phyloP scores from a whole-genome alignment of 2,888 invertebrate species.

The Eumacrocentrus americanus region DNA sequence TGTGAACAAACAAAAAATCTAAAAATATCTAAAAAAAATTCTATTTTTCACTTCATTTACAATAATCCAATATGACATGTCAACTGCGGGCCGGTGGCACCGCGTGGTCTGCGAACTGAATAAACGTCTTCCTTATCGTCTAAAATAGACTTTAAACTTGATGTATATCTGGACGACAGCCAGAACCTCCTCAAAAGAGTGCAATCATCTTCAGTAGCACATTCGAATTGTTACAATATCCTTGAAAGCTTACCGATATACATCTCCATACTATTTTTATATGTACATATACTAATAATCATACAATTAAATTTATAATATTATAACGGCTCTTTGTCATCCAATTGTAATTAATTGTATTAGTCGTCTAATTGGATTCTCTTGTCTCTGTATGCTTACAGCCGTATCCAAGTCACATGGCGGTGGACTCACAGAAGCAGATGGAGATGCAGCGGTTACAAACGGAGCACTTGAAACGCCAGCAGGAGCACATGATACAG shows the following conservation, averaged over 20 bases:
- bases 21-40: too few species aligned
- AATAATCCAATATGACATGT: constrained; percentile 45
- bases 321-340: background rate
- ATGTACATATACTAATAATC: background rate
- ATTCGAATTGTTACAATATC: constrained; percentile 47
- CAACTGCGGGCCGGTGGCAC: constrained; percentile 34
- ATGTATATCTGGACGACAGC: constrained; percentile 57
- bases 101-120: constrained; percentile 49
- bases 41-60: too few species aligned
- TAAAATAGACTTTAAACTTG: constrained; percentile 59
- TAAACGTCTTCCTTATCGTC: constrained; percentile 61
- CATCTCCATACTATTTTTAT: background rate
- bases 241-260: constrained; percentile 14
- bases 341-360: background rate
- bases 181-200: constrained; percentile 46
- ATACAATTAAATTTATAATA: background rate
- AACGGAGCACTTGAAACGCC: constrained; percentile 70
- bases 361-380: constrained; percentile 6
- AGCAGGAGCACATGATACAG: constrained; percentile 67
- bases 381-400: constrained; percentile 37
- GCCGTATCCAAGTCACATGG: constrained; percentile 60
- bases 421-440: constrained; percentile 68
- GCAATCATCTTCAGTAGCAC: constrained; percentile 55
- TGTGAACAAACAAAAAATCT: too few species aligned
- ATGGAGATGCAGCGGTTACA: constrained; percentile 75